Percentiles rank a stretch among this genome's conserved stretches.
Conservation (phyloP, 2,797 vertebrate species). For the Eupleurogrammus muticus region DNA sequence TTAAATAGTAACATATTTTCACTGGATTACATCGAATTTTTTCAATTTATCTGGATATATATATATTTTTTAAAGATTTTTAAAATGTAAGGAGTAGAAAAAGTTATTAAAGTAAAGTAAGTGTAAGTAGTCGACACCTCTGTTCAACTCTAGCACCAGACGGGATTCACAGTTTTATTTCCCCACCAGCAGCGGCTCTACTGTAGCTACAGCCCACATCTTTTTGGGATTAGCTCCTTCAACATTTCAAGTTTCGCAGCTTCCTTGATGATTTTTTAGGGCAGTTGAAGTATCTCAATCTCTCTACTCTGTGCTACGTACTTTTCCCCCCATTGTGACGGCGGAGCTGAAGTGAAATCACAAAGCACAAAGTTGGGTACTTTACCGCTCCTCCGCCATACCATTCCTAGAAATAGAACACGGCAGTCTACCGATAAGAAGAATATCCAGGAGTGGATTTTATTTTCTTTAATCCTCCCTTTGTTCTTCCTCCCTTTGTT, state of each 20-base stretch:
- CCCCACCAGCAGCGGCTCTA: not conserved
- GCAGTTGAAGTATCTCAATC: slow-evolving; percentile 24
- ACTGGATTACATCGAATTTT: too few relatives aligned
- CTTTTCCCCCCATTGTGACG: not conserved
- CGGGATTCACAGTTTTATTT: not conserved
- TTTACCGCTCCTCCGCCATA: not conserved
- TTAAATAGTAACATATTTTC: too few relatives aligned
- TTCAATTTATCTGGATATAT: too few relatives aligned
- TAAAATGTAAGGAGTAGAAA: too few relatives aligned
- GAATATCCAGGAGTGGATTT: slow-evolving; percentile 23
- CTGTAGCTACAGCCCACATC: slow-evolving; percentile 2
- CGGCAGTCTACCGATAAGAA: slow-evolving; percentile 16
- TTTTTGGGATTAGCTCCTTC: not conserved
- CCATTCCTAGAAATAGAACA: slow-evolving; percentile 41
- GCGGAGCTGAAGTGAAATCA: not conserved
- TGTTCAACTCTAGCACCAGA: too few relatives aligned
- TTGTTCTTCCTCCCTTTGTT: slow-evolving; percentile 54
- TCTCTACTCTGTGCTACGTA: slow-evolving; percentile 2
- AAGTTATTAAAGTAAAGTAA: too few relatives aligned
- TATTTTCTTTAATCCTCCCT: slow-evolving; percentile 52
- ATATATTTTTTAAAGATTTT: too few relatives aligned
- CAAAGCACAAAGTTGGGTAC: not conserved
- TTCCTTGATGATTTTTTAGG: slow-evolving; percentile 23
- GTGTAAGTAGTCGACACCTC: too few relatives aligned
- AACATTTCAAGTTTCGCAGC: slow-evolving; percentile 20